phyloP scores from a whole-genome alignment of 2,797 vertebrate species.

The Chiloscyllium punctatum region DNA sequence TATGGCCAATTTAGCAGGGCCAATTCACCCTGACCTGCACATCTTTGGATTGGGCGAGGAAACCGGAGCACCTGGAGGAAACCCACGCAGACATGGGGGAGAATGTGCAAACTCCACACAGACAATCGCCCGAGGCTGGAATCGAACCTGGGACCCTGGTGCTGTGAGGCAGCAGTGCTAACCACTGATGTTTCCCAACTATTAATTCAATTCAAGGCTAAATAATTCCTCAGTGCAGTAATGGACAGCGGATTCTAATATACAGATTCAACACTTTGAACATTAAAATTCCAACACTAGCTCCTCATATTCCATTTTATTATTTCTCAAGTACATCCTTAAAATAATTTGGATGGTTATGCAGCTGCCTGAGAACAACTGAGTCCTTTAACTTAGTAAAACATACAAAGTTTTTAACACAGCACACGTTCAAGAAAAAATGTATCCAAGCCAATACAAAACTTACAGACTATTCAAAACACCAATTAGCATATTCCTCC shows the following conservation, averaged over 20 bases:
- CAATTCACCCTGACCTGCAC: too few relatives aligned
- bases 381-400: not conserved
- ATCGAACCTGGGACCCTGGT: too few relatives aligned
- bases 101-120: too few relatives aligned
- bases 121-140: too few relatives aligned
- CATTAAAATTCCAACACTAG: not conserved
- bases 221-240: not conserved
- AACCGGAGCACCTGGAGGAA: too few relatives aligned
- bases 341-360: not conserved
- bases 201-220: not conserved
- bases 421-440: not conserved
- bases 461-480: not conserved
- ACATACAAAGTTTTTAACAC: not conserved
- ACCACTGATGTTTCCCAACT: not conserved
- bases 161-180: too few relatives aligned
- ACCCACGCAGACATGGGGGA: too few relatives aligned
- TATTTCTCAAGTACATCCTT: not conserved
- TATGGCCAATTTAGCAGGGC: too few relatives aligned
- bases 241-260: not conserved
- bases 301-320: not conserved
- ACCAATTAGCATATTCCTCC: not conserved
- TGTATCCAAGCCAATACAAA: not conserved
- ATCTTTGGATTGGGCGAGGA: too few relatives aligned
- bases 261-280: not conserved
- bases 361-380: not conserved